These are phyloP conservation scores for Lasioglossum pauxillum DNA, from an alignment of 2,888 invertebrate species.

Conservation along the genomic window DNA sequence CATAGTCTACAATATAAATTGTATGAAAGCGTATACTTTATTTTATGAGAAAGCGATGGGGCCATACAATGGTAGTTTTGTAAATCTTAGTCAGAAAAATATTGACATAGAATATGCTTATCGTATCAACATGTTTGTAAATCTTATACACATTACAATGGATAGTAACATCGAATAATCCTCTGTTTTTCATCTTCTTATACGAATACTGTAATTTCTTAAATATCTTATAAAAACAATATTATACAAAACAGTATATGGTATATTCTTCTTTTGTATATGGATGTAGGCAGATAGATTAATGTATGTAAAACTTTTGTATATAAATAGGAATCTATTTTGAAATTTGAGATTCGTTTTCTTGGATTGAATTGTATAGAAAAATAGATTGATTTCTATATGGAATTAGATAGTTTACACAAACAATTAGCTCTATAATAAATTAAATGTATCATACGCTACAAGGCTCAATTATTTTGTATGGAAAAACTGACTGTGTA, in stretches of 20 bases:
- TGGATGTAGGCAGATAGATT: not conserved
- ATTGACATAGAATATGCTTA: slow-evolving; percentile 5
- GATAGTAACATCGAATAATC: not conserved
- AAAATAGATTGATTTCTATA: slow-evolving; percentile 1
- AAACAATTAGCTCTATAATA: slow-evolving; percentile 10
- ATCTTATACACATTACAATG: slow-evolving; percentile 4
- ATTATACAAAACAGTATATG: slow-evolving; percentile 39
- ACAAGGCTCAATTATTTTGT: not conserved
- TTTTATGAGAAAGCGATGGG: slow-evolving; percentile 8
- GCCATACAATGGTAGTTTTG: not conserved
- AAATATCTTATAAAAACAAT: slow-evolving; percentile 35
- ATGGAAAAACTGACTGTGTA: not conserved
- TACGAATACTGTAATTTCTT: not conserved
- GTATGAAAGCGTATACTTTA: slow-evolving; percentile 22
- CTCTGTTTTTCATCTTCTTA: not conserved
- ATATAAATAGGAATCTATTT: slow-evolving; percentile 16
- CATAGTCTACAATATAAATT: slow-evolving; percentile 28
- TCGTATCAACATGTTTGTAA: not conserved
- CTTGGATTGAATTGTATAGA: not conserved
- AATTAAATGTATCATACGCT: not conserved
- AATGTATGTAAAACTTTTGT: not conserved
- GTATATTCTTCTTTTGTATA: not conserved
- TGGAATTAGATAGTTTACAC: not conserved
- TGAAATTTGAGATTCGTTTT: slow-evolving; percentile 12
- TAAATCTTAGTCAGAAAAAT: slow-evolving; percentile 21